These are phyloP conservation scores for Akabosia matsudoensis DNA, from an alignment of 1,140 invertebrate genomes.

Conservation along the genomic window DNA sequence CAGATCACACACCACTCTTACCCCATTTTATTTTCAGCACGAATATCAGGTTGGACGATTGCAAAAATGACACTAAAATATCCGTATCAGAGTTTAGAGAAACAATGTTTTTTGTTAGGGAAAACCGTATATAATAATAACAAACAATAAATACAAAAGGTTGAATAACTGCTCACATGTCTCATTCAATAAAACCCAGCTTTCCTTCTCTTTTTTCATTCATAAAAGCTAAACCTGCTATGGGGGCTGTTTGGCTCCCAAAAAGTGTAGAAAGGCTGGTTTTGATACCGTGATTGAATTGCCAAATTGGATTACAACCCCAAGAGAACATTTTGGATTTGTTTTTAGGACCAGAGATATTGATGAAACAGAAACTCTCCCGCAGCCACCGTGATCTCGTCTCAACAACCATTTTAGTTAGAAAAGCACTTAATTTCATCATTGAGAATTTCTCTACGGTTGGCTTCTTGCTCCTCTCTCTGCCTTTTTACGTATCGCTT, in stretches of 20 bases:
- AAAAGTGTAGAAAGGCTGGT: too few relatives aligned
- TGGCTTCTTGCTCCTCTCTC: slow-evolving; percentile 33
- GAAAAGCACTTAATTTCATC: slow-evolving; percentile 47
- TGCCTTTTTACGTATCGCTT: too few relatives aligned
- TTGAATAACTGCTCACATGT: neutral
- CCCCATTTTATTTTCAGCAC: too few relatives aligned
- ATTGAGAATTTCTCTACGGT: slow-evolving; percentile 42
- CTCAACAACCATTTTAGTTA: slow-evolving; percentile 43
- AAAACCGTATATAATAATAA: neutral
- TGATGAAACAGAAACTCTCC: slow-evolving; percentile 43
- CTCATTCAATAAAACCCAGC: slow-evolving; percentile 1
- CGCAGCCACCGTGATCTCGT: neutral
- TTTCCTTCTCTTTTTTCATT: slow-evolving; percentile 7
- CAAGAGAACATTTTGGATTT: slow-evolving; percentile 47
- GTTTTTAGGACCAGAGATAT: slow-evolving; percentile 25
- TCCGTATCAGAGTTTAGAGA: too few relatives aligned
- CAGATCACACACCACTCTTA: neutral
- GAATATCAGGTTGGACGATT: too few relatives aligned
- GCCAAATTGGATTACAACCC: slow-evolving; percentile 48
- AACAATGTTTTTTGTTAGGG: too few relatives aligned
- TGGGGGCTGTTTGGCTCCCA: too few relatives aligned
- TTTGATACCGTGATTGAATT: slow-evolving; percentile 48
- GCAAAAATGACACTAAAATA: too few relatives aligned
- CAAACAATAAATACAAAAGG: neutral
- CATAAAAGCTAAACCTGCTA: slow-evolving; percentile 42